A percentile compares a stretch with the other conserved stretches of the same genome.
Conservation (phyloP, 2,888 invertebrate species). For the Himalopsyche tibetana region DNA sequence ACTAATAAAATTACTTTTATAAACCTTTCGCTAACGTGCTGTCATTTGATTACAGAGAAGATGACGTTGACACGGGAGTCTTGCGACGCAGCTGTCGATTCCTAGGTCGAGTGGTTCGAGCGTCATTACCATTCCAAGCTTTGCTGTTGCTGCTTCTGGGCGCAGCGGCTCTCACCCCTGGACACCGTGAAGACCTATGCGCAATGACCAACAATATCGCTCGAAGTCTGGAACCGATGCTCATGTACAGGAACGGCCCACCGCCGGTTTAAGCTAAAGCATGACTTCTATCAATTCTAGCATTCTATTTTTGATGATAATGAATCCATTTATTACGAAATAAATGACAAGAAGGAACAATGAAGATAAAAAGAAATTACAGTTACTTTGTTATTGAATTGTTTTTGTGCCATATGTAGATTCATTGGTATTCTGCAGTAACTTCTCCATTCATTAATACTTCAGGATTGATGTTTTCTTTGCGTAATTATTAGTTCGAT, state of each 20-base stretch:
- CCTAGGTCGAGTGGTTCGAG: constrained; percentile 92
- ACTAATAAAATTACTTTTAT: too few species aligned
- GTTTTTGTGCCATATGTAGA: constrained; percentile 50
- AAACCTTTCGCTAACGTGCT: neutral
- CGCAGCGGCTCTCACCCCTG: constrained; percentile 93
- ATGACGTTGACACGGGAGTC: constrained; percentile 80
- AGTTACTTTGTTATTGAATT: constrained; percentile 31
- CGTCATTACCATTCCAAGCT: constrained; percentile 96
- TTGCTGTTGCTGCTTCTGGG: constrained; percentile 94
- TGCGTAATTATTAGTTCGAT: constrained; percentile 24
- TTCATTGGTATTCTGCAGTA: constrained; percentile 41
- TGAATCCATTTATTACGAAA: constrained; percentile 32
- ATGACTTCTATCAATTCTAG: neutral
- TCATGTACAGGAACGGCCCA: constrained; percentile 94
- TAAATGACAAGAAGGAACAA: constrained; percentile 40
- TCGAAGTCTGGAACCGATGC: constrained; percentile 90
- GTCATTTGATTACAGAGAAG: constrained; percentile 71
- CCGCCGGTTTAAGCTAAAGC: constrained; percentile 85
- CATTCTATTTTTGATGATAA: constrained; percentile 8
- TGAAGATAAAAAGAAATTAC: neutral
- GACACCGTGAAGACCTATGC: constrained; percentile 90
- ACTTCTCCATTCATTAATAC: constrained; percentile 32
- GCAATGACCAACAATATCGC: constrained; percentile 90
- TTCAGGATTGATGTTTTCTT: constrained; percentile 44
- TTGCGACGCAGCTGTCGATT: constrained; percentile 88